Base-by-base conservation (phyloP, 2,797 vertebrate species). In the Taenioides sp. region DNA sequence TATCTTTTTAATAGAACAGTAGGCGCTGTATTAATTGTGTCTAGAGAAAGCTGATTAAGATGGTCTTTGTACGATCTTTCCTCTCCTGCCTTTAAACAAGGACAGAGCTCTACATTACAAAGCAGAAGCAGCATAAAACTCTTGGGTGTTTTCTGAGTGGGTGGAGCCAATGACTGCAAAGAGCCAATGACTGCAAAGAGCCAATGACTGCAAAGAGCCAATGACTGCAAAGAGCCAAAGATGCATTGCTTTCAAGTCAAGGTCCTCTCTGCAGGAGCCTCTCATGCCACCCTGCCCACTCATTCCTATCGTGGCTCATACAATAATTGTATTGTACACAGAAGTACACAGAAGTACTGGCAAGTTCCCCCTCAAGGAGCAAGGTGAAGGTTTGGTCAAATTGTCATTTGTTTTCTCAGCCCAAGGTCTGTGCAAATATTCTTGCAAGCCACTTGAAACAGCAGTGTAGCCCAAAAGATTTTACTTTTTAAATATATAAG, bases 231-330 rank as follows among this genome's bases (percentile, higher is more conserved):
- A 67, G 23, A 57, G 34, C 34, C 34, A 37, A 84, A 76, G 67
- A 70, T 80, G 71, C 73, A 73, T 81, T 75, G 76, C 76, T 83
- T 86, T 84, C 55, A 47, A 84, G 80, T 86, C 86, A 89, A 91
- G 88, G 89, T 89, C 86, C 80, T 80, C 78, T 80, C 76, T 81
- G 73, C 68, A 73, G 78, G 74, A 84, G 79, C 73, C 80, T 76
- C 72, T 79, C 68, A 81, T 80, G 70, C 77, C 65, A 78, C 60
- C 75, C 80, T 81, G 72, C 81, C 77, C 80, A 80, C 84, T 85
- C 82, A 82, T 61, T 73, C 77, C 67, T 49, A 70, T 17, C 22
- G 54, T 60, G 79, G 72, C 71, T 66, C 63, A 49, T 76, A 62
- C 68, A 69, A 34, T 65, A 54, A 63, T 79, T 67, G 25, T 67